phyloP scores from a whole-genome alignment of 2,888 invertebrate species.

The Drosophila borborema region DNA sequence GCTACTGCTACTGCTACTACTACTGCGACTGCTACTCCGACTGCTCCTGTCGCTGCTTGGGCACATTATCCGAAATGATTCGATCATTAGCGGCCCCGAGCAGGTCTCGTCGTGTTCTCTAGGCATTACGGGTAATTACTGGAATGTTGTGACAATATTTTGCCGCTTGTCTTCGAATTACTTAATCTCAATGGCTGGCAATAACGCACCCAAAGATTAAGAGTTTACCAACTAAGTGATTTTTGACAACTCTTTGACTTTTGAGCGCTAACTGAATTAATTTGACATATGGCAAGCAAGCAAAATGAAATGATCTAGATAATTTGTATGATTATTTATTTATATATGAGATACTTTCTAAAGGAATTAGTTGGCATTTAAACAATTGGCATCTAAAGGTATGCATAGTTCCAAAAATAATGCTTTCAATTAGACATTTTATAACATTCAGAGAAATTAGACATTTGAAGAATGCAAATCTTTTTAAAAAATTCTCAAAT shows the following conservation, averaged over 20 bases:
- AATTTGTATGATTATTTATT: neutral
- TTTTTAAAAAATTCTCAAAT: neutral
- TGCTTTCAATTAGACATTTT: neutral
- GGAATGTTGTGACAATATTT: constrained; percentile 78
- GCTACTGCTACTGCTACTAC: constrained; percentile 40
- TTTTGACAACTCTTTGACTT: constrained; percentile 33
- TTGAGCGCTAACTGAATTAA: constrained; percentile 1
- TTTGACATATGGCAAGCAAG: neutral
- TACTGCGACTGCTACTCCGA: constrained; percentile 27
- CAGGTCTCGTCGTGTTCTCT: constrained; percentile 58
- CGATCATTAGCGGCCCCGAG: constrained; percentile 74
- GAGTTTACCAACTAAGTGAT: constrained; percentile 40
- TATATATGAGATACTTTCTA: neutral
- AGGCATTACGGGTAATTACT: constrained; percentile 76
- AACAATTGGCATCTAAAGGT: neutral
- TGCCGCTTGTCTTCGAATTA: constrained; percentile 71
- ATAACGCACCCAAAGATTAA: constrained; percentile 52
- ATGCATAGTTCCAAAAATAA: neutral
- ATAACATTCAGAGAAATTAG: neutral
- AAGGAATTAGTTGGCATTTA: neutral
- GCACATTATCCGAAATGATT: constrained; percentile 78
- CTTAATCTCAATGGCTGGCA: constrained; percentile 69
- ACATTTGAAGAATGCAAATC: neutral
- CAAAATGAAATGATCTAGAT: neutral
- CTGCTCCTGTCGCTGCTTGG: constrained; percentile 37